Percentiles rank a stretch among this genome's conserved stretches.
phyloP scores from a whole-genome alignment of 2,113 vertebrate genomes.

The Cygnus buccinator region DNA sequence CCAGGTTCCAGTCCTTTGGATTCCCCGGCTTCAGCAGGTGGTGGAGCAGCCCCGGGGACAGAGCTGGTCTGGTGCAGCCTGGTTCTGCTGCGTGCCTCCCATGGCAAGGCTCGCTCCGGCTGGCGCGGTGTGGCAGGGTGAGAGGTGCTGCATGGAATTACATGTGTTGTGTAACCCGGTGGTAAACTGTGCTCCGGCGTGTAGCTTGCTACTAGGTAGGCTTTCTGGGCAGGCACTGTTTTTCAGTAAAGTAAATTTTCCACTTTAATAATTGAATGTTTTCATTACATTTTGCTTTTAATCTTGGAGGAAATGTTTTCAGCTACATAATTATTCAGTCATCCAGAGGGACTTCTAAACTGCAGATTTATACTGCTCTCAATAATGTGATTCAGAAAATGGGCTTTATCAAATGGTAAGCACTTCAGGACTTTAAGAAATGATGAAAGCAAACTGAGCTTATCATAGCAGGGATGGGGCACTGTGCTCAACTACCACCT shows the following conservation, averaged over 20 bases:
- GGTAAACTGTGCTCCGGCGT: not conserved
- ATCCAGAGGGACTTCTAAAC: not conserved
- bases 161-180: accelerated
- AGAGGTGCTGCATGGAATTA: accelerated
- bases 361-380: not conserved
- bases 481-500: not conserved
- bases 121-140: accelerated
- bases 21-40: not conserved
- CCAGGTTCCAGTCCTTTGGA: not conserved
- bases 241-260: not conserved
- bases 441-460: not conserved
- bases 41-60: accelerated
- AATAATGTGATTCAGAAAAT: not conserved
- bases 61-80: not conserved
- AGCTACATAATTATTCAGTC: not conserved
- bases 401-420: not conserved
- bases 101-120: too few species aligned
- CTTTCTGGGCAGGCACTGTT: not conserved
- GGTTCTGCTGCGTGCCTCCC: too few species aligned
- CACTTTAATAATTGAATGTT: not conserved
- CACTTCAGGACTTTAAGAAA: not conserved
- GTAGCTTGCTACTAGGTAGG: not conserved
- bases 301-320: not conserved
- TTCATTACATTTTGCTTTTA: not conserved
- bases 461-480: not conserved